Evolutionary conservation across 2,113 vertebrate genomes (phyloP), one percentile per base, ranked within the genome.

Genomic region (Oceanodroma tethys): DNA sequence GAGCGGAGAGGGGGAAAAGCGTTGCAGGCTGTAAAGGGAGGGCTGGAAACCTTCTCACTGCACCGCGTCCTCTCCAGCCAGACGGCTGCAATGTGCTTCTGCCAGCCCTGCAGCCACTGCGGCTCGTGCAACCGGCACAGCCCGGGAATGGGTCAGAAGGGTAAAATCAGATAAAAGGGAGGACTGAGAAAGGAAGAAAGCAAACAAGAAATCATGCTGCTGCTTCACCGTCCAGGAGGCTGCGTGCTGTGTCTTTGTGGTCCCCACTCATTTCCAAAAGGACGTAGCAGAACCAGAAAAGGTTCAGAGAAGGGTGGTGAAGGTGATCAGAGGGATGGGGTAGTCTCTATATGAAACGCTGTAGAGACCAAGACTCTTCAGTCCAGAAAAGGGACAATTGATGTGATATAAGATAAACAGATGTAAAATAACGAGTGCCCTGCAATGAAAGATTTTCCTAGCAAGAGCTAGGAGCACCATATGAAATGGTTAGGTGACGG

Each of bases 61-160:
- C 74, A 50, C 47, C 47, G 2, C 3, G 6, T 70, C 52, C 36
- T 93, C 62, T 43, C 45, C 88, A 90, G 82, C 42, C 84, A 60
- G 91, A 65, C 21, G 25, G 47, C 70, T 85, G 88, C 92, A 82
- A 66, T 63, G 94, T 95, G 81, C 83, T 82, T 59, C 89, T 93
- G 89, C 79, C 92, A 95, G 71, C 82, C 93, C 90, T 22, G 85
- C 82, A 95, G 92, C 81, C 88, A 48, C 53, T 17, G 0, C 0
- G 1, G 71, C 71, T 68, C 4, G 11, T 72, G 75, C 86, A 66
- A 62, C 40, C 14, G 3, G 30, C 55, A 42, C 21, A 17, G 59
- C 70, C 43, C 2, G 0, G 42, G 76, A 50, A 50, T 0, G 36
- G 93, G 89, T 67, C 83, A 67, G 25, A 11, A 21, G 34, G 63